Evolutionary conservation across 2,113 vertebrate genomes (phyloP).

Genomic region (Tupaia tana): DNA sequence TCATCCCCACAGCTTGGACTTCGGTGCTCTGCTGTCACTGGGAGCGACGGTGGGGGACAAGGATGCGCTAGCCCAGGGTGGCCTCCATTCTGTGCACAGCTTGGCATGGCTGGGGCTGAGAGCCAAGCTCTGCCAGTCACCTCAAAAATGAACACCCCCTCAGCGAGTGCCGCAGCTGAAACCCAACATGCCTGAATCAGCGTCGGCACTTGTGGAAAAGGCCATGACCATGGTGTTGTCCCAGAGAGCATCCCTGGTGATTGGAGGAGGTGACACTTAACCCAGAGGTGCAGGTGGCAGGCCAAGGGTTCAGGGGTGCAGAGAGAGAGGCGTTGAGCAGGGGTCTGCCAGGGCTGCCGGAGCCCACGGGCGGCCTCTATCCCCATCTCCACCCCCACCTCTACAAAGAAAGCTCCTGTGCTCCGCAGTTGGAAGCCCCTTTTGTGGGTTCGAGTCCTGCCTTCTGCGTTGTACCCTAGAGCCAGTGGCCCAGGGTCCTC

Average conservation of each 20-base stretch:
- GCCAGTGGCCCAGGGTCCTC: not conserved
- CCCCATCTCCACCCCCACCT: too few relatives aligned
- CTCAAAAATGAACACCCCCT: not conserved
- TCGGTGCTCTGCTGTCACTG: constrained; percentile 67
- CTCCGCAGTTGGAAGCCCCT: fast-evolving
- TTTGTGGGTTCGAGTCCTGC: not conserved
- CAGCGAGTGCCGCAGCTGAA: not conserved
- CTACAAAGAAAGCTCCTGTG: not conserved
- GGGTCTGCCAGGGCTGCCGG: not conserved
- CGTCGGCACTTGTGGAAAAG: not conserved
- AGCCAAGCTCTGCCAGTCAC: not conserved
- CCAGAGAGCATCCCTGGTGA: fast-evolving
- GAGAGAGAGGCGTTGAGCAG: not conserved
- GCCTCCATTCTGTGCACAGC: not conserved
- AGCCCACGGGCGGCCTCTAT: not conserved
- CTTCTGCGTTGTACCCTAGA: not conserved
- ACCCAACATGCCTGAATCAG: not conserved
- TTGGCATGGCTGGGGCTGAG: not conserved
- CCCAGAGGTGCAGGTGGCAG: not conserved
- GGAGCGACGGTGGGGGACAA: not conserved
- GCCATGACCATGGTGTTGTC: fast-evolving
- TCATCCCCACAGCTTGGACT: constrained; percentile 24
- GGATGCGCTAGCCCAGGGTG: not conserved
- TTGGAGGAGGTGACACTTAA: not conserved
- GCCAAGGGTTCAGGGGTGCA: fast-evolving